Percentiles rank a stretch among this genome's conserved stretches.
phyloP scores from a whole-genome alignment of 2,888 invertebrate genomes.

The Cerceris rybyensis region DNA sequence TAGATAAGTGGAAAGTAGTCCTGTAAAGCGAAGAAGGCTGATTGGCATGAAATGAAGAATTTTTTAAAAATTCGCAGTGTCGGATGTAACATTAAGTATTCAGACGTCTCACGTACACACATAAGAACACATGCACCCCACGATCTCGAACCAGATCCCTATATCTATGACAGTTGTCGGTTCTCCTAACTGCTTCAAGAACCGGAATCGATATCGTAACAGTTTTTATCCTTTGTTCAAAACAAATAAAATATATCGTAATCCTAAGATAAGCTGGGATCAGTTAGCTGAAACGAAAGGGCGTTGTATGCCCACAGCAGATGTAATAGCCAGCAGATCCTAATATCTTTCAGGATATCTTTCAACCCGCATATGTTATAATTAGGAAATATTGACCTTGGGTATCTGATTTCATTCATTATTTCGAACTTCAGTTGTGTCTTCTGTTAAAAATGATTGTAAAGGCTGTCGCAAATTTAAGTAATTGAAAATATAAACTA shows the following conservation, averaged over 20 bases:
- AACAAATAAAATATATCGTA: constrained; percentile 21
- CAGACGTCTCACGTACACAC: no score
- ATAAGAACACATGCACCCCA: no score
- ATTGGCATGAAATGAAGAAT: no score
- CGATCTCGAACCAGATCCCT: no score
- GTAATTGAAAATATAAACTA: no score
- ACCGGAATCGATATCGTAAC: background rate
- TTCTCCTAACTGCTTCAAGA: no score
- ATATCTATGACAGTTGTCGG: no score
- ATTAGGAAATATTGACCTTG: constrained; percentile 21
- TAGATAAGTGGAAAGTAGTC: no score
- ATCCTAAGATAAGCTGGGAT: constrained; percentile 21
- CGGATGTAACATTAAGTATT: no score
- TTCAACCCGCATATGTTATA: constrained; percentile 8
- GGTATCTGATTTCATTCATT: background rate
- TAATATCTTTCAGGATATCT: constrained; percentile 24
- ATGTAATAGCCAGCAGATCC: constrained; percentile 21
- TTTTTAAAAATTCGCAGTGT: no score
- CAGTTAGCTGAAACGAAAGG: constrained; percentile 13
- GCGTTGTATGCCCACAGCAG: constrained; percentile 20
- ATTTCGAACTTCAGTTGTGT: background rate
- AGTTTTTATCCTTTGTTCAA: background rate
- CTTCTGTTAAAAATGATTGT: background rate
- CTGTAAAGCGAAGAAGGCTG: no score
- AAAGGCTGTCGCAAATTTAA: no score